Evolutionary conservation across 1,140 invertebrate species (phyloP).

Genomic region (Palaemon carinicauda): DNA sequence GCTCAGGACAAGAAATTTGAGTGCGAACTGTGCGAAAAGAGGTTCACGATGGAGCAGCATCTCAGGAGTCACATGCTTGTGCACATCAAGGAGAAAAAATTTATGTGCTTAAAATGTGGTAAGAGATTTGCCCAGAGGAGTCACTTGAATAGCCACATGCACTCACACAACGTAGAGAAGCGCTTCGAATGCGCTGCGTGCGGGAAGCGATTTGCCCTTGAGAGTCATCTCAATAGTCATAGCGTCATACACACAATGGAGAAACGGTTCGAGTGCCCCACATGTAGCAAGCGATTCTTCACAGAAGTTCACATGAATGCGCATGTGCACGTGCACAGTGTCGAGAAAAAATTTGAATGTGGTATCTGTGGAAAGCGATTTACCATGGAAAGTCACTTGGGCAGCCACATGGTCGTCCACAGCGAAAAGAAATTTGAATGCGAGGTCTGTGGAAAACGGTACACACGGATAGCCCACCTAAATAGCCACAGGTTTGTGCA

Average conservation of each 20-base stretch:
- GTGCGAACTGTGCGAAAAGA: conserved; percentile 35
- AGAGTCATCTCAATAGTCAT: conserved; percentile 39
- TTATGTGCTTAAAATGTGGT: conserved; percentile 36
- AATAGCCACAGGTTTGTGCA: conserved; percentile 48
- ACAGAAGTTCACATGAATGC: conserved; percentile 54
- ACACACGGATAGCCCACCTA: conserved; percentile 64
- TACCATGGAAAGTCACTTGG: conserved; percentile 63
- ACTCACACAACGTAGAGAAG: conserved; percentile 24
- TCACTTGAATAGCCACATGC: conserved; percentile 37
- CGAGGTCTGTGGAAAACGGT: conserved; percentile 62
- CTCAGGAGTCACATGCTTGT: conserved; percentile 41
- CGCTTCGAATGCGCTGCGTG: conserved; percentile 32
- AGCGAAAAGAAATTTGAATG: conserved; percentile 62
- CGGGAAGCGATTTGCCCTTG: conserved; percentile 35
- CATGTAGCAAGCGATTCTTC: conserved; percentile 61
- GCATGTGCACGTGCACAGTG: conserved; percentile 64
- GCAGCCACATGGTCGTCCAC: conserved; percentile 62
- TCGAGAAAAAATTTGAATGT: conserved; percentile 62
- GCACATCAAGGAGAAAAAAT: conserved; percentile 40
- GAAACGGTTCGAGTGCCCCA: conserved; percentile 32
- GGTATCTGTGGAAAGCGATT: conserved; percentile 63
- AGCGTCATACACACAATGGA: conserved; percentile 37
- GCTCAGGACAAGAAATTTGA: conserved; percentile 34
- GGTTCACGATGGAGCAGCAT: conserved; percentile 26
- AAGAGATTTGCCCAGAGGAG: conserved; percentile 22